Evolutionary conservation across 2,797 vertebrate genomes (phyloP), one percentile per base, ranked within the genome.

Genomic region (Acanthurus leucopareius): DNA sequence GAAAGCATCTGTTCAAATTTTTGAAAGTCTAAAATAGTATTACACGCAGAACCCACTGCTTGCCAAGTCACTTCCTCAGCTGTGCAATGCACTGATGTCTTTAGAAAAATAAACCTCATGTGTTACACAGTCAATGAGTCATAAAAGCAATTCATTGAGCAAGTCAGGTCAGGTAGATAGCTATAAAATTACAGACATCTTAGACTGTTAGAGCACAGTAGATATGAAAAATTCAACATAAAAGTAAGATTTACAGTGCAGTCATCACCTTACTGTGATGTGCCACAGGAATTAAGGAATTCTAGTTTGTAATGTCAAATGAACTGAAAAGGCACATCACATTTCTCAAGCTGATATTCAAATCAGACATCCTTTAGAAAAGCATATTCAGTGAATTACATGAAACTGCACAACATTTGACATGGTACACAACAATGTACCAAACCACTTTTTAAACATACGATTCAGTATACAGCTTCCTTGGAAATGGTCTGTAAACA

Each of bases 301-400:
- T 70, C 59, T 57, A 74, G 63, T 58, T 20, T 75, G 66, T 52
- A 80, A 81, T 73, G 68, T 78, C 38, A 76, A 88, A 85, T 79
- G 25, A 92, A 89, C 77, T 85, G 75, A 91, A 91, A 95, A 95
- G 93, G 95, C 95, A 95, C 93, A 78, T 93, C 78, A 91, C 87
- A 86, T 85, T 77, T 86, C 81, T 84, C 60, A 83, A 88, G 86
- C 82, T 22, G 87, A 92, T 79, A 73, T 82, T 85, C 72, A 87
- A 85, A 92, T 80, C 77, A 79, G 44, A 80, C 73, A 53, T 58
- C 86, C 71, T 38, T 57, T 68, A 63, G 68, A 83, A 75, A 70
- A 87, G 52, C 54, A 73, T 56, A 40, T 79, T 77, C 52, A 82
- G 65, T 63, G 54, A 82, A 61, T 69, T 32, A 83, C 76, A 79